Evolutionary conservation across 2,797 vertebrate genomes (phyloP), one percentile per base, ranked within the genome.

Genomic region (Octomys mimax): DNA sequence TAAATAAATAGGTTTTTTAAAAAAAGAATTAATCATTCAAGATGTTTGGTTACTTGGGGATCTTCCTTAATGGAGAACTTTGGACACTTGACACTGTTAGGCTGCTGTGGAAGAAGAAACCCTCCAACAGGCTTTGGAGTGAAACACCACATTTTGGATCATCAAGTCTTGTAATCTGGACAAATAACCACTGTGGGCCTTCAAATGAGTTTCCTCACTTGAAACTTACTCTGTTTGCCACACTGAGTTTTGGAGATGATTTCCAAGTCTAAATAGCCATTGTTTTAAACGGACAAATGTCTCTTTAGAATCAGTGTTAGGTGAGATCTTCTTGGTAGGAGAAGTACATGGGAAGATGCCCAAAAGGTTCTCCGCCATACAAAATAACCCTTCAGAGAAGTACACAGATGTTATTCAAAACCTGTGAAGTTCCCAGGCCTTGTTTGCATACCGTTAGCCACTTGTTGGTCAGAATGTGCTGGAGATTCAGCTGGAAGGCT

Each of bases 21-120:
- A 26, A 93, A 95, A n/a, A 64, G 68, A 94, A 73, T 75, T 79
- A 88, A 88, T 59, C n/a, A 57, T 77, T 52, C 19, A 62, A 78
- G 59, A 46, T n/a, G 5, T 31, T 59, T 87, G 85, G 36, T 87
- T 81, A 36, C 54, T 62, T 91, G 36, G 46, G 33, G 81, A 36
- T 73, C 42, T 81, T 89, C 61, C 42, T 80, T 92, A 84, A 52
- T 39, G 31, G 28, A 87, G 71, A 97, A 87, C 59, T 87, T 91
- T 54, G 52, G 84, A 80, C 79, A 87, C 84, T 46, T 7, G 31
- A 24, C 68, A 22, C 57, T 39, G 0, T 71, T 75, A 77, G 49
- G 1, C 28, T 57, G 18, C 0, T 75, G 49, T 39, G 77, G 22
- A 42, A 62, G 28, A 86, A 22, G 26, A 21, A 92, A 91, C 8